Conservation (phyloP, 2,888 invertebrate species). For the Brachyptera risi region DNA sequence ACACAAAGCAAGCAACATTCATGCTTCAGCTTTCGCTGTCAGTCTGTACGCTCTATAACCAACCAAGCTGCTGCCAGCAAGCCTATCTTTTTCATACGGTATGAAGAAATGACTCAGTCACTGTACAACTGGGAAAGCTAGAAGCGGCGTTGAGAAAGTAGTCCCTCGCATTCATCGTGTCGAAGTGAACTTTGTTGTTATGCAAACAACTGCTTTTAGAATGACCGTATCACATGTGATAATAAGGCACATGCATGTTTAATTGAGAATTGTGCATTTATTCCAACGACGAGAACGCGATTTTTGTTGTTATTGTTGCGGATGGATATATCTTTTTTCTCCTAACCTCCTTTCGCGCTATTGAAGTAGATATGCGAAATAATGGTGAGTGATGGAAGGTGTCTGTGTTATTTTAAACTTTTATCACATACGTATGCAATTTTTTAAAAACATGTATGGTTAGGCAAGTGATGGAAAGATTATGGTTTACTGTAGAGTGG, state of each 20-base stretch:
- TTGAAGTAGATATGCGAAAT: slow-evolving; percentile 69
- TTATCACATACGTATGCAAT: slow-evolving; percentile 32
- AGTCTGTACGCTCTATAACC: not conserved
- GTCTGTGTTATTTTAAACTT: slow-evolving; percentile 43
- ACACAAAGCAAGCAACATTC: no score
- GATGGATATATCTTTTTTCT: slow-evolving; percentile 63
- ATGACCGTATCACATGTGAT: slow-evolving; percentile 30
- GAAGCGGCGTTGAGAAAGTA: slow-evolving; percentile 32
- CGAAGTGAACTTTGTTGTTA: slow-evolving; percentile 33
- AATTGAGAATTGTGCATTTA: slow-evolving; percentile 24
- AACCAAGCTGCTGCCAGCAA: not conserved
- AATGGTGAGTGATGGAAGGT: slow-evolving; percentile 56
- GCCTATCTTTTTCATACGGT: slow-evolving; percentile 19
- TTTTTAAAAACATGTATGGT: slow-evolving; percentile 30
- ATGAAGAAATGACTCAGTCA: slow-evolving; percentile 25
- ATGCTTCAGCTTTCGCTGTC: not conserved
- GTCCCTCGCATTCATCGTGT: slow-evolving; percentile 31
- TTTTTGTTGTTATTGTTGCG: slow-evolving; percentile 45
- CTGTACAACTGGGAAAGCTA: slow-evolving; percentile 28
- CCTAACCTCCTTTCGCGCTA: slow-evolving; percentile 73
- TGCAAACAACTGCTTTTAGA: slow-evolving; percentile 29
- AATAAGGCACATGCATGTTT: slow-evolving; percentile 28
- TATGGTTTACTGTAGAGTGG: slow-evolving; percentile 34
- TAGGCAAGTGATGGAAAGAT: slow-evolving; percentile 38
- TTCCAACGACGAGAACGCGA: slow-evolving; percentile 23